Evolutionary conservation across 2,888 invertebrate genomes (phyloP), one percentile per base, ranked within the genome.

Genomic region (Lasius platythorax): DNA sequence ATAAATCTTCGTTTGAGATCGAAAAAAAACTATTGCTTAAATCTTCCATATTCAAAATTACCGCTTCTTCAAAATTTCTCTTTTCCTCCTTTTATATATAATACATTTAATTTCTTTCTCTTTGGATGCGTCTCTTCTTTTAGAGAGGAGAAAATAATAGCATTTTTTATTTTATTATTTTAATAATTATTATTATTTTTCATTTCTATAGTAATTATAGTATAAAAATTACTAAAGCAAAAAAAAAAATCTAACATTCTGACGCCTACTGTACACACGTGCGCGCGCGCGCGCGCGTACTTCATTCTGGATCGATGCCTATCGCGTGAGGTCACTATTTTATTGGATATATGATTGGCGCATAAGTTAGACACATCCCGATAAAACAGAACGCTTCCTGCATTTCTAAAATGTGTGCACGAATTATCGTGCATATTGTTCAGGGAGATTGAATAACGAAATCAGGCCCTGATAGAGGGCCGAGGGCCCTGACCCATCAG

Each of bases 401-500:
- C 8, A 46, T 18, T 50, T 23, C 8, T 50, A 28, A n/a, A 56
- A 43, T 3, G 30, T 11, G 11, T 43, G 15, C 3, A 30, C 18
- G 12, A 30, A 58, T 58, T 18, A 33, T 46, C 28, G 15, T 53
- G 11, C 8, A 72, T 6, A 43, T n/a, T 9, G 53, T 50, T 61
- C 15, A 9, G 6, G 23, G 15, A 56, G 28, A 23, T n/a, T 5
- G 28, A 67, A 46, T 18, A 18, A 46, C 15, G 6, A 56, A 66
- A 33, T 76, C 87, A 85, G 88, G 89, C 89, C 87, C 84, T 86
- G 12, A 61, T 67, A 66, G 61, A 18, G 64, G 84, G 33, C 76
- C 43, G 61, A 82, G 56, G 90, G 83, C 86, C 90, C 93, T 92
- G 93, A 90, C 84, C 90, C 88, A 87, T 86, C 75, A 89, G 87